A percentile compares a stretch with the other conserved stretches of the same genome.
Conservation (phyloP, 2,113 vertebrate species). For the Nibea albiflora region DNA sequence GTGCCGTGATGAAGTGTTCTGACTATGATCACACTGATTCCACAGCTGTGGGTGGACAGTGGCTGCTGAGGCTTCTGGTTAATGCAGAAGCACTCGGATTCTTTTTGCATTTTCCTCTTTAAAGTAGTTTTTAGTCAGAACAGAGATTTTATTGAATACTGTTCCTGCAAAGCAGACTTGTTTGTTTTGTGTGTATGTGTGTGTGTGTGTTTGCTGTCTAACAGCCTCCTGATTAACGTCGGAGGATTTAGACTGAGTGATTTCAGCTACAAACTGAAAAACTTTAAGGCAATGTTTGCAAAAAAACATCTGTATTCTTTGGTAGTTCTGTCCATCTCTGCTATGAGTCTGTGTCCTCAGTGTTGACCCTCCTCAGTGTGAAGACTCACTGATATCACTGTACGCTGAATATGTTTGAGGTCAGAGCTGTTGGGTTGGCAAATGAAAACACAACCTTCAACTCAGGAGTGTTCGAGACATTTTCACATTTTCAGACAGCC, state of each 20-base stretch:
- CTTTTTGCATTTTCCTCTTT: slow-evolving; percentile 10
- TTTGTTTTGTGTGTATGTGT: neutral
- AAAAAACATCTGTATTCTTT: neutral
- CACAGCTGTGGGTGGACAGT: neutral
- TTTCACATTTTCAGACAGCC: neutral
- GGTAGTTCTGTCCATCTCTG: slow-evolving; percentile 6
- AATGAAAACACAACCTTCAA: neutral
- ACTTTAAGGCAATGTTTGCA: neutral
- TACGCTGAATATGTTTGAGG: neutral
- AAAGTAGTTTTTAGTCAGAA: neutral
- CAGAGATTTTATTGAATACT: neutral
- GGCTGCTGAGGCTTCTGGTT: slow-evolving; percentile 18
- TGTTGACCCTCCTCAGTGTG: too few relatives aligned
- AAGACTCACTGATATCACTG: neutral
- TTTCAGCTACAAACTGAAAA: neutral
- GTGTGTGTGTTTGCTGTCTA: neutral
- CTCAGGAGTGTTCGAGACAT: neutral
- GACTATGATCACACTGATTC: neutral
- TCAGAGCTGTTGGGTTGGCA: neutral
- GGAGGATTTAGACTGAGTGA: slow-evolving; percentile 6
- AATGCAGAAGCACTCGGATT: slow-evolving; percentile 7
- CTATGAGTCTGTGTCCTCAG: neutral
- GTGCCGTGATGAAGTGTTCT: neutral
- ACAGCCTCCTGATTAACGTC: neutral
- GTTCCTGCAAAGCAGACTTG: slow-evolving; percentile 11